Percentiles rank a stretch among this genome's conserved stretches.
Conservation (phyloP, 2,797 vertebrate genomes). For the Phoebastria nigripes region DNA sequence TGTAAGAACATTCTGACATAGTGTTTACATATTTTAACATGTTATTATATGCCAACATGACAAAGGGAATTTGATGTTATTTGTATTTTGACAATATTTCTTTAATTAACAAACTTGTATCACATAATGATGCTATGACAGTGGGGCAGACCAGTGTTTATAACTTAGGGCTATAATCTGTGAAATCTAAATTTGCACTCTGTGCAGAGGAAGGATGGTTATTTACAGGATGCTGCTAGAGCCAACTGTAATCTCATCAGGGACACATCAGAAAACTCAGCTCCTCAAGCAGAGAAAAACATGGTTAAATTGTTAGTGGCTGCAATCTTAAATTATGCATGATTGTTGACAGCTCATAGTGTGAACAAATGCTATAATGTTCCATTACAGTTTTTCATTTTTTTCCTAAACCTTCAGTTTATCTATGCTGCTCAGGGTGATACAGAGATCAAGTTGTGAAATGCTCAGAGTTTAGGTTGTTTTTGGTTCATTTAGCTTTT, state of each 20-base stretch:
- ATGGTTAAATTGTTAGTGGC: not conserved
- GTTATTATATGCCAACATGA: not conserved
- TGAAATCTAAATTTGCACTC: not conserved
- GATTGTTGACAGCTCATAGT: conserved; percentile 19
- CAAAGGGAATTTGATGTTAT: not conserved
- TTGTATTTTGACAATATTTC: not conserved
- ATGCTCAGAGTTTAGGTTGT: not conserved
- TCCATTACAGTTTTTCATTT: not conserved
- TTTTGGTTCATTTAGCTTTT: not conserved
- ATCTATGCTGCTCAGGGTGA: not conserved
- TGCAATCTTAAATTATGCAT: conserved; percentile 35
- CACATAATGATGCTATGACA: not conserved
- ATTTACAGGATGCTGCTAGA: not conserved
- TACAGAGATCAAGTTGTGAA: not conserved
- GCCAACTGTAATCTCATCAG: not conserved
- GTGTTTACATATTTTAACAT: not conserved
- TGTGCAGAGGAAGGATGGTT: not conserved
- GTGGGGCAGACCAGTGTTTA: not conserved
- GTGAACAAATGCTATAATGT: conserved; percentile 15
- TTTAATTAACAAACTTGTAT: not conserved
- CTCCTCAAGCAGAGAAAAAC: not conserved
- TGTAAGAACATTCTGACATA: not conserved
- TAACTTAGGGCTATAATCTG: not conserved
- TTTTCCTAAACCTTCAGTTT: not conserved
- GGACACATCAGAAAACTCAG: not conserved